phyloP scores from a whole-genome alignment of 2,888 invertebrate genomes.

The Ichneumon xanthorius region DNA sequence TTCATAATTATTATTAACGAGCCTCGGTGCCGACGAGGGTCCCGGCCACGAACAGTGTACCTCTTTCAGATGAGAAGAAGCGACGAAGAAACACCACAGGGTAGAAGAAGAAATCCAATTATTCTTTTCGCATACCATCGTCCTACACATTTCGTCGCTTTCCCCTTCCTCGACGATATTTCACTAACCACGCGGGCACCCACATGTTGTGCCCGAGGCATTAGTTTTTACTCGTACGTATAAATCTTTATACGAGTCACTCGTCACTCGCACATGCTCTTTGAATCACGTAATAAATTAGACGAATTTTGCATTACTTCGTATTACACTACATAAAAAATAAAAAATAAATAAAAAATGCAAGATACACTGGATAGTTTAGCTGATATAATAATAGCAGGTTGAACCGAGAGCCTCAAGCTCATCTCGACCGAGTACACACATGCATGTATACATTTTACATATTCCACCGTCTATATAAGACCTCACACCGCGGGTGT shows the following conservation, averaged over 20 bases:
- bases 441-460: conserved; percentile 29
- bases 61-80: conserved; percentile 71
- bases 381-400: conserved; percentile 32
- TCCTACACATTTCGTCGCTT: conserved; percentile 58
- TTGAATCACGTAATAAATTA: conserved; percentile 37
- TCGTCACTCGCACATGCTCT: conserved; percentile 49
- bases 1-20: conserved; percentile 84
- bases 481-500: conserved; percentile 61
- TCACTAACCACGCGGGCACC: conserved; percentile 52
- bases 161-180: conserved; percentile 27
- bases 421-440: conserved; percentile 13
- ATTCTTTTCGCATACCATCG: conserved; percentile 48
- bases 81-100: conserved; percentile 64
- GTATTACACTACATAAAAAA: not conserved
- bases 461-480: conserved; percentile 10
- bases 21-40: conserved; percentile 69
- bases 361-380: conserved; percentile 2
- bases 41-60: conserved; percentile 60
- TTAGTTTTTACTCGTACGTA: conserved; percentile 46
- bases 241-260: conserved; percentile 53
- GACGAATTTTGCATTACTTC: conserved; percentile 23
- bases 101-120: conserved; percentile 53
- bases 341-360: conserved; percentile 3
- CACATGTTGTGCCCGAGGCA: conserved; percentile 49
- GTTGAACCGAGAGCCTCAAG: conserved; percentile 13